Conservation (phyloP, 2,888 invertebrate genomes). For the Athrips mouffetella region DNA sequence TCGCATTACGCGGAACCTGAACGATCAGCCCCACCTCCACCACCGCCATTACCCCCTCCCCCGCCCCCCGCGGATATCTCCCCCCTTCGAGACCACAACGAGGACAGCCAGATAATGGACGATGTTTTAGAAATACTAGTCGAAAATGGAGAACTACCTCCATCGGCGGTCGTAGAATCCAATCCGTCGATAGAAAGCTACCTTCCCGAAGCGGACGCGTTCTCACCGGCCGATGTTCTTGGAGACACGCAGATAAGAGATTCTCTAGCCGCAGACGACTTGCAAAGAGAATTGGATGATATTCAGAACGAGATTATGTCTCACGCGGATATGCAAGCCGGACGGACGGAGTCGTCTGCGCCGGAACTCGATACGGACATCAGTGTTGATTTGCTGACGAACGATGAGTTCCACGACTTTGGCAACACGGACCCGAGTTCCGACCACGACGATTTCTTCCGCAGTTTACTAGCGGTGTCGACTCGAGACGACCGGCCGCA, state of each 20-base stretch:
- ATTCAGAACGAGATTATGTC: conserved; percentile 69
- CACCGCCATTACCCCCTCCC: conserved; percentile 54
- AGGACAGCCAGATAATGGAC: conserved; percentile 88
- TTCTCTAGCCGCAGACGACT: conserved; percentile 60
- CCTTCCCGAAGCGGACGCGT: conserved; percentile 42
- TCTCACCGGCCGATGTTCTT: conserved; percentile 56
- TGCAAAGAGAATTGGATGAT: conserved; percentile 64
- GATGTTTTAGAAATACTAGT: conserved; percentile 96
- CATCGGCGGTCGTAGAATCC: conserved; percentile 87
- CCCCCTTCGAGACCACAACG: conserved; percentile 43
- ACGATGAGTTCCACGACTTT: conserved; percentile 59
- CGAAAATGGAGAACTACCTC: conserved; percentile 93
- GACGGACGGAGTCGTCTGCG: conserved; percentile 30
- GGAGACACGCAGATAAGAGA: conserved; percentile 49
- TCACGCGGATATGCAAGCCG: conserved; percentile 48
- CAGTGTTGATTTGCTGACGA: conserved; percentile 46
- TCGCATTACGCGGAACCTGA: conserved; percentile 65
- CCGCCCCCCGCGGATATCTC: conserved; percentile 48
- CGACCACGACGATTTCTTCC: conserved; percentile 64
- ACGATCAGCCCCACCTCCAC: conserved; percentile 46
- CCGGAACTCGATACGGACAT: conserved; percentile 53
- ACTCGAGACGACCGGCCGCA: conserved; percentile 48
- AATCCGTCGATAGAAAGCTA: conserved; percentile 53
- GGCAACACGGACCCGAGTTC: conserved; percentile 47
- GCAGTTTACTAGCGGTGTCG: conserved; percentile 53